Percentiles rank a stretch among this genome's conserved stretches.
These are phyloP conservation scores for Pantherophis alleghaniensis DNA, from an alignment of 2,797 vertebrate species.

Conservation along the genomic window DNA sequence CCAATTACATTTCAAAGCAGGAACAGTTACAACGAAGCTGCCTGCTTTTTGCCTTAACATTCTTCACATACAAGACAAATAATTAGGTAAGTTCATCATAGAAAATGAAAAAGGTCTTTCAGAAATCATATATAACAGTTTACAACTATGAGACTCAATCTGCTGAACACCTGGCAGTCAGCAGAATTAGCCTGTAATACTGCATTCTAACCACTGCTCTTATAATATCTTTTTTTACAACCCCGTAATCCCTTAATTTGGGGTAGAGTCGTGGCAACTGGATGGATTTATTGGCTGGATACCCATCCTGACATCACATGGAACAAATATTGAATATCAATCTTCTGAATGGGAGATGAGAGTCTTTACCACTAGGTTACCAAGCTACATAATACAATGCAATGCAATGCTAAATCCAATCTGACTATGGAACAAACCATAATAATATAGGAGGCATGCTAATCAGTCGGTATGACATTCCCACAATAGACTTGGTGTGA, in stretches of 20 bases:
- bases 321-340: background rate
- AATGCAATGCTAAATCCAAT: background rate
- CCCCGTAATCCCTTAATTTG: background rate
- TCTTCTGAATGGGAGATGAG: background rate
- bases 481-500: background rate
- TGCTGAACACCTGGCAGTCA: background rate
- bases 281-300: background rate
- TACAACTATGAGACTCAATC: background rate
- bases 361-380: background rate
- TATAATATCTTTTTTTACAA: background rate
- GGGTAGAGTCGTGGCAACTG: background rate
- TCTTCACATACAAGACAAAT: background rate
- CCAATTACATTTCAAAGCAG: background rate
- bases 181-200: background rate
- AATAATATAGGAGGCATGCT: background rate
- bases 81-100: background rate
- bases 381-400: background rate
- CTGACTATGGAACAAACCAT: background rate
- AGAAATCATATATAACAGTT: background rate
- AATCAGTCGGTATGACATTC: background rate
- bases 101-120: background rate
- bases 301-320: background rate
- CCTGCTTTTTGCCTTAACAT: background rate
- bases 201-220: background rate
- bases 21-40: background rate